Evolutionary conservation across 2,797 vertebrate genomes (phyloP).

Genomic region (Pseudomugil gertrudae): DNA sequence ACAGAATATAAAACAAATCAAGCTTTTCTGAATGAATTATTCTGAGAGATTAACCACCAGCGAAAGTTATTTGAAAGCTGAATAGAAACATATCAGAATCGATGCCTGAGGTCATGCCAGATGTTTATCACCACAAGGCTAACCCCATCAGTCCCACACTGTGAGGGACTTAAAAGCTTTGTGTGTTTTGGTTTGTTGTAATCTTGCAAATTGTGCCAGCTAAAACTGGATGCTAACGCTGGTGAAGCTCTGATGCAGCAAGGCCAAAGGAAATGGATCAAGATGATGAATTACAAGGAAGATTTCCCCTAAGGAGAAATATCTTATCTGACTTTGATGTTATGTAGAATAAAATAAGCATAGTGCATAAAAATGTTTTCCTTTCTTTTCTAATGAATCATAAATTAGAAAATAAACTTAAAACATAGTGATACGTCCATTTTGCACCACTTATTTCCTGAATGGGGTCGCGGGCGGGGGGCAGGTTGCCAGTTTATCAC

Average conservation of each 20-base stretch:
- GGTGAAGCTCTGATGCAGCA: conserved; percentile 25
- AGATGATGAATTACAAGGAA: conserved; percentile 56
- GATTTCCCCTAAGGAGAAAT: conserved; percentile 51
- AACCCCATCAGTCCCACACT: conserved; percentile 8
- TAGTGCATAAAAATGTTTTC: too few species aligned
- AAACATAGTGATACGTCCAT: not conserved
- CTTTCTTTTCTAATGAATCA: too few species aligned
- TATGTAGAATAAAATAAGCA: conserved; percentile 14
- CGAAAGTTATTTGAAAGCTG: conserved; percentile 7
- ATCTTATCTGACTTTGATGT: conserved; percentile 46
- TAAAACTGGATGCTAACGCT: conserved; percentile 28
- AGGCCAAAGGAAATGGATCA: conserved; percentile 57
- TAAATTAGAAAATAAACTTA: conserved; percentile 9
- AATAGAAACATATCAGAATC: conserved; percentile 3
- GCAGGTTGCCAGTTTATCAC: too few species aligned
- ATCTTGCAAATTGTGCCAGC: conserved; percentile 34
- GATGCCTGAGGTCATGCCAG: conserved; percentile 15
- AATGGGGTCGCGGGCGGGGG: too few species aligned
- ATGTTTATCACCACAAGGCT: conserved; percentile 6
- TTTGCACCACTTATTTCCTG: too few species aligned
- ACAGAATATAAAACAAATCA: conserved; percentile 5
- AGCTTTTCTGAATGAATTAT: conserved; percentile 17
- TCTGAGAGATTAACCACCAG: conserved; percentile 14
- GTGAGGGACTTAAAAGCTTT: conserved; percentile 12
- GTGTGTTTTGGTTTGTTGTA: not conserved